Conservation (phyloP, 2,113 vertebrate species). For the Ciconia maguari region DNA sequence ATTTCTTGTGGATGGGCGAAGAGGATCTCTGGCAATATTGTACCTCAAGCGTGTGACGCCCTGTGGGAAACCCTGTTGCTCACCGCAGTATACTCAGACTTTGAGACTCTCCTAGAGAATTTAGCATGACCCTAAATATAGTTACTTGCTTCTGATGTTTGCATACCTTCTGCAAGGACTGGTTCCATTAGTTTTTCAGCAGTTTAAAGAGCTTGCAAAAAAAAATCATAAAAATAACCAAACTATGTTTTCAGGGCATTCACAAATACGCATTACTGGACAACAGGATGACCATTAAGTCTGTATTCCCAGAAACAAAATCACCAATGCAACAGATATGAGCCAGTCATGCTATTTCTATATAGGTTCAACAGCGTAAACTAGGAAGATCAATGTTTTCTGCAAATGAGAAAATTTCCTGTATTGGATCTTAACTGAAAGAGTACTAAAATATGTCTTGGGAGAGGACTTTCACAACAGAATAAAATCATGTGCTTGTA, state of each 20-base stretch:
- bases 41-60: rapidly evolving
- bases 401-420: background rate
- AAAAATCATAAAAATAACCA: background rate
- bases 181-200: background rate
- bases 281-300: background rate
- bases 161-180: background rate
- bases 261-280: background rate
- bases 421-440: background rate
- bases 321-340: too few species aligned
- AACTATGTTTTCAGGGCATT: background rate
- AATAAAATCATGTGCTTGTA: background rate
- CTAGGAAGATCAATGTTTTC: background rate
- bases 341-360: background rate
- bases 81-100: too few species aligned
- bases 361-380: background rate
- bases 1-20: background rate
- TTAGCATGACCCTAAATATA: background rate
- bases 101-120: background rate
- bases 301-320: background rate
- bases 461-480: background rate
- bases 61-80: background rate
- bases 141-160: background rate
- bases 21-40: background rate
- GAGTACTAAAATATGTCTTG: background rate
- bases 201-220: background rate